Base-by-base conservation (phyloP, 2,797 vertebrate genomes). In the Artibeus lituratus region DNA sequence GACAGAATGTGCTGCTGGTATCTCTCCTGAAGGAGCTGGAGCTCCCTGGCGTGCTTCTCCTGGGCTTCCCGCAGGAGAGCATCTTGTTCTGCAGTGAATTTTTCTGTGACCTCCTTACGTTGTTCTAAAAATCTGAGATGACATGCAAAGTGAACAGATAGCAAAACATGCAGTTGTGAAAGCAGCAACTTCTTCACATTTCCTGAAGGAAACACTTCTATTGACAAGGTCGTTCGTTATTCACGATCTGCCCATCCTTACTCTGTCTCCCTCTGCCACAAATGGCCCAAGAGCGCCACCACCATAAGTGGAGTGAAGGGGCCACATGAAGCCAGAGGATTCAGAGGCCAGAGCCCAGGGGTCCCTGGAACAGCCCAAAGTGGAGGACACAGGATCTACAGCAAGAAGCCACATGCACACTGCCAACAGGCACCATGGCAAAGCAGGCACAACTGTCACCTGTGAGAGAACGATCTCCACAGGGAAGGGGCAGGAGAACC, bases 111-210 rank as follows among this genome's bases (percentile, higher is more conserved):
- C 18, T 89, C 92, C 51, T 97, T 97, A 84, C 98, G 99, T 65
- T 99, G 99, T 57, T 99, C 98, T 82, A 98, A 97, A 96, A 99
- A 99, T 96, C 99, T 99, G 82, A n/a, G 65, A 59, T 42, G 39
- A 96, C 69, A 85, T 8, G 47, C 74, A 82, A 70, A 51, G 55
- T 93, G 59, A 95, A 84, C 39, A 29, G 32, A 42, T 12, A 22
- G 18, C 49, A 51, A 3, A 42, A 39, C 1, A 4, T 0, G 0
- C 0, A 8, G 12, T 7, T 16, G 2, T 8, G 26, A 14, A 2
- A 67, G 29, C n/a, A 65, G 9, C 0, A 0, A 37, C 1, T 49
- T 12, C 49, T 19, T 11, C 57, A 35, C 10, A 21, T 1, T 65
- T 39, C 76, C 29, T 10, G 22, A 22, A 29, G 42, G 51, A 59